Base-by-base conservation (phyloP, 1,140 invertebrate species). In the Diuraphis noxia region DNA sequence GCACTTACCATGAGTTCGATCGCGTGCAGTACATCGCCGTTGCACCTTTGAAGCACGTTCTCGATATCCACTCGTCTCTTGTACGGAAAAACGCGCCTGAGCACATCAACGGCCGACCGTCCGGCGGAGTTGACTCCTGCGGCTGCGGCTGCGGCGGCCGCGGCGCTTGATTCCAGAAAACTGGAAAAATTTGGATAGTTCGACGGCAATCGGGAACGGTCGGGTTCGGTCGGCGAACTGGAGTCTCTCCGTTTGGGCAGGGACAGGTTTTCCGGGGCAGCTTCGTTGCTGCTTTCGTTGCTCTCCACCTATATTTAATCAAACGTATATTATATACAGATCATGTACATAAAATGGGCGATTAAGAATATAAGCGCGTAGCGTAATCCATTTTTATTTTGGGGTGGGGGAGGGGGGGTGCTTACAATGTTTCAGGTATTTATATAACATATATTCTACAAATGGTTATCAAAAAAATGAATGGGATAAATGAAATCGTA, bases 21-120 rank as follows among this genome's bases (percentile, higher is more conserved):
- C 2, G 98, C 97, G 92, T 97, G 96, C 0, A 98, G 96, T 0
- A 98, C 96, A 93, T 98, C 97, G 1, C 98, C 97, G 94, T 96
- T 96, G 94, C 94, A 96, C 92, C 95, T 94, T 90, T 96, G 95
- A 6, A 98, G 94, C 84, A 97, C 95, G 13, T 96, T 95, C 93
- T 98, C 97, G 2, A 98, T 96, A 92, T 98, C 97, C 40, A 95
- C 95, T 43, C 97, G 95, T 92, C 97, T 96, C 93, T 97, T 96
- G 92, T 96, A 96, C 0, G 98, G 98, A 93, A 98, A 99, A 0
- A 98, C 97, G 81, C 96, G 94, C 87, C 96, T 94, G 19, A 98
- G 94, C 25, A 97, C 96, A 93, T 97, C 97, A 8, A 97, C 95
- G 0, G 91, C 43, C n/a, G 92, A 89, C 38, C 90, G 56, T 25